These are phyloP conservation scores for Syngnathus acus DNA, from an alignment of 2,797 vertebrate species.

Conservation along the genomic window DNA sequence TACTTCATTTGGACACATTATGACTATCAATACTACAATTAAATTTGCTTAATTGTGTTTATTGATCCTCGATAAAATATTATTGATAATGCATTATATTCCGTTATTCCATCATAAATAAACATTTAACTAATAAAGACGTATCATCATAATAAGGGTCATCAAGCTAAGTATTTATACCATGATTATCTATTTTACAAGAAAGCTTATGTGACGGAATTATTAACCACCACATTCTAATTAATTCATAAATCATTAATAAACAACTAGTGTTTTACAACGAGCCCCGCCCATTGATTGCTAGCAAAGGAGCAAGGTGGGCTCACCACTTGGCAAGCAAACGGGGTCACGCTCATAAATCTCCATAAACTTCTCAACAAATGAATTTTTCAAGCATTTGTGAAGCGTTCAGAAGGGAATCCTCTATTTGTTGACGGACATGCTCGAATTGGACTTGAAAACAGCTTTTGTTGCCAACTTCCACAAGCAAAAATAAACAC, in stretches of 20 bases:
- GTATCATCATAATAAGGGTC: not conserved
- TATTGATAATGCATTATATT: too few relatives aligned
- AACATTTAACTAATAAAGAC: too few relatives aligned
- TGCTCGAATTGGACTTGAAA: conserved; percentile 7
- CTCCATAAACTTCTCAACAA: not conserved
- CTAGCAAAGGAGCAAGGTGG: not conserved
- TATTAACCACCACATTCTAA: not conserved
- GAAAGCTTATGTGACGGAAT: not conserved
- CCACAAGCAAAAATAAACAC: conserved; percentile 16
- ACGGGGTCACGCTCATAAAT: not conserved
- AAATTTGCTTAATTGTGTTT: too few relatives aligned
- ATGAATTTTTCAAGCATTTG: not conserved
- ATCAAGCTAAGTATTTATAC: not conserved
- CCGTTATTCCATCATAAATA: too few relatives aligned
- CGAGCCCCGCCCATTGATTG: not conserved
- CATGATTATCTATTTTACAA: not conserved
- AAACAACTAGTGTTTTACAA: not conserved
- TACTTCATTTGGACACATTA: too few relatives aligned
- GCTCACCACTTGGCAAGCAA: not conserved
- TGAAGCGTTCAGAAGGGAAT: not conserved
- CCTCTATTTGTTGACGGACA: conserved; percentile 4
- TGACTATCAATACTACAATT: too few relatives aligned
- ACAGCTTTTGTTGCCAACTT: not conserved
- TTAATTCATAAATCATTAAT: not conserved
- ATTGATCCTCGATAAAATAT: too few relatives aligned